A percentile compares a stretch with the other conserved stretches of the same genome.
Evolutionary conservation across 2,113 vertebrate species (phyloP).

Genomic region (Phaethornis superciliosus): DNA sequence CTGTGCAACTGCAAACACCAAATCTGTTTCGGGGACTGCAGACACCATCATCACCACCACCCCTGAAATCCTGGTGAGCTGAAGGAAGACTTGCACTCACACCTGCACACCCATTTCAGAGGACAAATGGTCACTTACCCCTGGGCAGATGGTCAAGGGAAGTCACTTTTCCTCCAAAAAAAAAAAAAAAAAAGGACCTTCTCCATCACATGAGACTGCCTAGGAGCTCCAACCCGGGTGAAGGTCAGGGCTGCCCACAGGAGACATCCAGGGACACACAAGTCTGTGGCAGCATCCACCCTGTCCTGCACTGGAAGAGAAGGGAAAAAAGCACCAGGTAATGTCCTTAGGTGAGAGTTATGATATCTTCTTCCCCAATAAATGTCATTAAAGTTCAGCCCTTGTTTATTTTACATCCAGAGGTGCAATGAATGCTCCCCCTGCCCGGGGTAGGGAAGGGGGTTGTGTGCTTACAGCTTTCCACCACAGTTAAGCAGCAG

Average conservation of each 20-base stretch:
- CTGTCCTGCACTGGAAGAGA: background rate
- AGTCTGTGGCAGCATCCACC: background rate
- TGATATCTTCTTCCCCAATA: background rate
- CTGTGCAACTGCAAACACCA: background rate
- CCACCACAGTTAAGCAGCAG: background rate
- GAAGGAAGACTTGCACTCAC: fast-evolving
- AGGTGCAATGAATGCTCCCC: background rate
- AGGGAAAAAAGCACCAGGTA: background rate
- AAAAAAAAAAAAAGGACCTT: background rate
- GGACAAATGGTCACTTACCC: background rate
- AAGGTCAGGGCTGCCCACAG: background rate
- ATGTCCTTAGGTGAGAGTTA: background rate
- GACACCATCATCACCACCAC: background rate
- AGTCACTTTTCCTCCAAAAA: fast-evolving
- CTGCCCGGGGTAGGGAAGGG: background rate
- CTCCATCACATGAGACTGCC: fast-evolving
- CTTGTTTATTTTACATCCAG: background rate
- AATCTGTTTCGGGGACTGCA: background rate
- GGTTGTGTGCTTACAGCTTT: background rate
- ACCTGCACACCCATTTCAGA: fast-evolving
- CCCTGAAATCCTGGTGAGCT: fast-evolving
- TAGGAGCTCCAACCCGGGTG: background rate
- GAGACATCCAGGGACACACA: background rate
- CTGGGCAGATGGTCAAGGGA: background rate
- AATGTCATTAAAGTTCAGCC: background rate